Evolutionary conservation across 1,140 invertebrate species (phyloP).

Genomic region (Chlorops oryzae): DNA sequence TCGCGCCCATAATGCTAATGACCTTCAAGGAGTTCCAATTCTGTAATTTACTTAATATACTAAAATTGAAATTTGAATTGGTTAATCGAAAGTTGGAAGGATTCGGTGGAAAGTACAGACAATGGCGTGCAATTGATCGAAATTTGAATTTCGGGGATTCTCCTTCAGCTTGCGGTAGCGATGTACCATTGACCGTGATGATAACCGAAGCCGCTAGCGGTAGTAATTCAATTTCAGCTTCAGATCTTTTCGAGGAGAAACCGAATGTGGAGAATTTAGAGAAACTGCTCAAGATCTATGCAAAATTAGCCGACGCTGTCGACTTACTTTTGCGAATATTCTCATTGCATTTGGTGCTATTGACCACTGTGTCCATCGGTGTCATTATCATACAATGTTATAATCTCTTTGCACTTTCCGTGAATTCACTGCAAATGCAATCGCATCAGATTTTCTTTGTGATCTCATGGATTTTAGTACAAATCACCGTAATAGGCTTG

Average conservation of each 20-base stretch:
- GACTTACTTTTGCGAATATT: conserved; percentile 15
- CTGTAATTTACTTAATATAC: conserved; percentile 15
- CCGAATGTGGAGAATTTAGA: not conserved
- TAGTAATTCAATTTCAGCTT: not conserved
- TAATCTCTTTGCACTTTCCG: conserved; percentile 14
- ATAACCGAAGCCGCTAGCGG: too few relatives aligned
- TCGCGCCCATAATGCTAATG: conserved; percentile 15
- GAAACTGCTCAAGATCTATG: conserved; percentile 15
- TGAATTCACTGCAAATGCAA: conserved; percentile 9
- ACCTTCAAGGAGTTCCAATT: conserved; percentile 21
- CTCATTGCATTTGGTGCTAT: conserved; percentile 11
- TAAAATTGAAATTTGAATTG: conserved; percentile 15
- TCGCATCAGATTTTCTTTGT: conserved; percentile 9
- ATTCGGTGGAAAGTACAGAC: conserved; percentile 2
- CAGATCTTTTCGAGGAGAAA: conserved; percentile 1
- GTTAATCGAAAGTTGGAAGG: conserved; percentile 13
- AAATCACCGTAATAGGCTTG: conserved; percentile 10
- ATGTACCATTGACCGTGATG: not conserved
- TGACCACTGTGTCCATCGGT: conserved; percentile 13
- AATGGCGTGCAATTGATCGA: too few relatives aligned
- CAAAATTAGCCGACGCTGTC: conserved; percentile 8
- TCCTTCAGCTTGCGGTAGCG: too few relatives aligned
- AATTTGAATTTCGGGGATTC: too few relatives aligned
- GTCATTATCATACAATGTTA: conserved; percentile 19
- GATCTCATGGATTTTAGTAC: conserved; percentile 17